Conservation (phyloP, 1,140 invertebrate species). For the Hylaeus anthracinus region DNA sequence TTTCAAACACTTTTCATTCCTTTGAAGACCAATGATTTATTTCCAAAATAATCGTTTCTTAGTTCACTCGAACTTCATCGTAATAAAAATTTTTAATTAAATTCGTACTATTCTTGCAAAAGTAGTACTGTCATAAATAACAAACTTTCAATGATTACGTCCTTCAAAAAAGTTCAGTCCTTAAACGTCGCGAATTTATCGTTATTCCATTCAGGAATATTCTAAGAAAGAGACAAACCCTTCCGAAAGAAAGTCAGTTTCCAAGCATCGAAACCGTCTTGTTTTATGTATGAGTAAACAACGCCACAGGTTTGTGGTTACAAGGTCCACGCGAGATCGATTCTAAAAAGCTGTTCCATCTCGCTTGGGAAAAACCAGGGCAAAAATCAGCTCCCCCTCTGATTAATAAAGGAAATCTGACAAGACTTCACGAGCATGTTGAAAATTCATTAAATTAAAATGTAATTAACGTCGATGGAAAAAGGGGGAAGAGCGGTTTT, state of each 20-base stretch:
- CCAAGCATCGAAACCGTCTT: no score
- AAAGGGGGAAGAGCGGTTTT: constrained; percentile 10
- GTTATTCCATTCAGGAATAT: no score
- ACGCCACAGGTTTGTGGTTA: not conserved
- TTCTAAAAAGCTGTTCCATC: not conserved
- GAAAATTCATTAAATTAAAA: constrained; percentile 43
- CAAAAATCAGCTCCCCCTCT: not conserved
- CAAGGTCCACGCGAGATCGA: not conserved
- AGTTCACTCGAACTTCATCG: not conserved
- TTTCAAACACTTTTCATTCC: no score
- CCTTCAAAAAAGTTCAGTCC: not conserved
- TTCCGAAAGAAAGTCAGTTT: no score
- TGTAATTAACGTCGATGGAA: constrained; percentile 34
- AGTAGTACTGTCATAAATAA: not conserved
- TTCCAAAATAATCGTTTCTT: not conserved
- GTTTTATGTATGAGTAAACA: not conserved
- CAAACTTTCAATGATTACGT: not conserved
- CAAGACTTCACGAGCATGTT: not conserved
- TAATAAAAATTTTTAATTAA: not conserved
- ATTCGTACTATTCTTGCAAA: not conserved
- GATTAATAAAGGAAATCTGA: constrained; percentile 28
- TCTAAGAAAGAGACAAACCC: no score
- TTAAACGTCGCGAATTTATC: no score
- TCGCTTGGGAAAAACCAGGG: not conserved
- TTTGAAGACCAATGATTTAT: no score